Evolutionary conservation across 2,888 invertebrate genomes (phyloP).

Genomic region (Eupithecia exiguata): DNA sequence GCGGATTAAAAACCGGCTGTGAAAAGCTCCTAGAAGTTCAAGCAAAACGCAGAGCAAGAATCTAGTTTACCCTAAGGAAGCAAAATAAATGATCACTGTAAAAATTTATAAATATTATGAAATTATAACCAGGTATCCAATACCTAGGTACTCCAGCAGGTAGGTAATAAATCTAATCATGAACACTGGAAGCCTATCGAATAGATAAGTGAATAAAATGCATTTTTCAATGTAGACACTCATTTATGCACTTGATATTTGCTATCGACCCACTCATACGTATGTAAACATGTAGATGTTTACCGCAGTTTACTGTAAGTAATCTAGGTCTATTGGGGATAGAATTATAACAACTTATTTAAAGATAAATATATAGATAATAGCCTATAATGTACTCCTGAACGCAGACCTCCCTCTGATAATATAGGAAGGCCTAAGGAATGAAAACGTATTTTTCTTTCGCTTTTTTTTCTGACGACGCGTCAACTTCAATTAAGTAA

Average conservation of each 20-base stretch:
- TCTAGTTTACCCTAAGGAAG: too few species aligned
- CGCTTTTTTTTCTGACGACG: neutral
- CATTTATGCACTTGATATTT: conserved; percentile 45
- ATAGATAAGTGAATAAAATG: conserved; percentile 64
- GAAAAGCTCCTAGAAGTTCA: neutral
- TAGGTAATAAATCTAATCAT: conserved; percentile 16
- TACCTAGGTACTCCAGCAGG: neutral
- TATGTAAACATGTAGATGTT: conserved; percentile 33
- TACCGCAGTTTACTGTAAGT: conserved; percentile 13
- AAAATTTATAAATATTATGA: neutral
- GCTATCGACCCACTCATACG: conserved; percentile 44
- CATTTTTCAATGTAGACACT: conserved; percentile 46
- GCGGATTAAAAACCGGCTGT: too few species aligned
- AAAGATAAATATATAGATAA: too few species aligned
- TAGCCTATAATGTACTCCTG: too few species aligned
- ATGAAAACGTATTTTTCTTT: neutral
- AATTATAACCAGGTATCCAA: neutral
- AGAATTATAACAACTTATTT: conserved; percentile 1
- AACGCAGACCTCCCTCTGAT: too few species aligned
- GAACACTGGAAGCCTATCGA: conserved; percentile 47
- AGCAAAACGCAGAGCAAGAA: too few species aligned
- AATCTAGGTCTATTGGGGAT: conserved; percentile 10
- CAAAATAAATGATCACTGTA: neutral
- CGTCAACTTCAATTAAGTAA: neutral
- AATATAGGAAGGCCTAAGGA: neutral